Evolutionary conservation across 2,888 invertebrate species (phyloP).

Genomic region (Heliconius ethilla): DNA sequence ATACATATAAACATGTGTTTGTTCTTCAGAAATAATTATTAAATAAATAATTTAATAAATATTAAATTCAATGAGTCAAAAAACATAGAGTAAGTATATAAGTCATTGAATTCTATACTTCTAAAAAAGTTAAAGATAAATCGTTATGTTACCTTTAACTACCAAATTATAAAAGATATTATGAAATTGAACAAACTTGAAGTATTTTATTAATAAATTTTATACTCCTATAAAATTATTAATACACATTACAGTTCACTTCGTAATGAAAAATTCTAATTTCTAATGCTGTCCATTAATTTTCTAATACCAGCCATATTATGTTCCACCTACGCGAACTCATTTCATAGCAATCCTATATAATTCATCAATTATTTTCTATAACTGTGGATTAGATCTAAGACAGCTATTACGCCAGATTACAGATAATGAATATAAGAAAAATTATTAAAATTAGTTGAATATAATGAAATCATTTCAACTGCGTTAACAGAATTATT

Average conservation of each 20-base stretch:
- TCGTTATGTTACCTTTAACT: too few relatives aligned
- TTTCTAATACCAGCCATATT: not conserved
- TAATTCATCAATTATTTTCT: conserved; percentile 25
- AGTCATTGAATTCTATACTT: too few relatives aligned
- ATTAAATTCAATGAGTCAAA: not conserved
- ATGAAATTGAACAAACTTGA: too few relatives aligned
- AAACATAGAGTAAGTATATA: too few relatives aligned
- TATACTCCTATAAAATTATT: too few relatives aligned
- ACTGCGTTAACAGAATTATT: too few relatives aligned
- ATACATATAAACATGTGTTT: not conserved
- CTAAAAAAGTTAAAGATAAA: too few relatives aligned
- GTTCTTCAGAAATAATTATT: not conserved
- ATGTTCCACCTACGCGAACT: conserved; percentile 5
- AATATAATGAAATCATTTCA: not conserved
- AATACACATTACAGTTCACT: too few relatives aligned
- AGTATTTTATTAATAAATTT: too few relatives aligned
- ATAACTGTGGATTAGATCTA: not conserved
- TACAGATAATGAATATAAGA: conserved; percentile 31
- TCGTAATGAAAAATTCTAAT: too few relatives aligned
- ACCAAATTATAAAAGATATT: too few relatives aligned
- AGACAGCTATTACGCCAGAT: conserved; percentile 24
- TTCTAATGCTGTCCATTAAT: not conserved
- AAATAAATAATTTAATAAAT: too few relatives aligned
- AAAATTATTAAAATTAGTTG: conserved; percentile 37
- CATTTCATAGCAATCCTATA: conserved; percentile 21